Evolutionary conservation across 2,797 vertebrate species (phyloP), one percentile per base, ranked within the genome.

Genomic region (Chelon labrosus): DNA sequence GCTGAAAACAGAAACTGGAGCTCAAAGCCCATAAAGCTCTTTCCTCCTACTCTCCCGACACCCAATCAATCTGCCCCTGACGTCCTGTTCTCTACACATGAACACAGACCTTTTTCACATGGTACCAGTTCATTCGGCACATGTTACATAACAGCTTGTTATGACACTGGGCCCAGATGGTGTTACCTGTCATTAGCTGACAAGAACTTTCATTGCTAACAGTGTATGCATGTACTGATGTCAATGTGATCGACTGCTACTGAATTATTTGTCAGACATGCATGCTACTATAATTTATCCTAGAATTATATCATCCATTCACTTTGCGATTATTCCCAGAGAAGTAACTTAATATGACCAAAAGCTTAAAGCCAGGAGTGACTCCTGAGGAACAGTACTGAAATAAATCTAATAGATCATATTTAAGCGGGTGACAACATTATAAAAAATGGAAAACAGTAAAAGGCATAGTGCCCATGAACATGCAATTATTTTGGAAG

Each of bases 51-150:
- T 85, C 77, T 85, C 84, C 70, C 53, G 86, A 85, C 88, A 92
- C 88, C 83, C 38, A 86, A 86, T 93, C 86, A 91, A 87, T 92
- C 90, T 79, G 83, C 75, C 80, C 58, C 83, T 39, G 72, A 79
- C 12, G 52, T 77, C 65, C 82, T 81, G 81, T 54, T 76, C 66
- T 42, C 56, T 76, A 63, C 77, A 65, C 59, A 65, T 50, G 27
- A 62, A 77, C 65, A 65, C 68, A 62, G 69, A 62, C 64, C 53
- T 68, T 64, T 44, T 87, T 76, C 73, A 89, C 63, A 76, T 84
- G 82, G 66, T 77, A 67, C 66, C 63, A 49, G 77, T 85, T 81
- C 76, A 77, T 73, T 77, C 79, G 57, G 70, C 42, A 1, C 27
- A 53, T 13, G 57, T 88, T 84, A 87, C 64, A 70, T 75, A 89